Conservation (phyloP, 2,888 invertebrate genomes). For the Spodoptera exigua region DNA sequence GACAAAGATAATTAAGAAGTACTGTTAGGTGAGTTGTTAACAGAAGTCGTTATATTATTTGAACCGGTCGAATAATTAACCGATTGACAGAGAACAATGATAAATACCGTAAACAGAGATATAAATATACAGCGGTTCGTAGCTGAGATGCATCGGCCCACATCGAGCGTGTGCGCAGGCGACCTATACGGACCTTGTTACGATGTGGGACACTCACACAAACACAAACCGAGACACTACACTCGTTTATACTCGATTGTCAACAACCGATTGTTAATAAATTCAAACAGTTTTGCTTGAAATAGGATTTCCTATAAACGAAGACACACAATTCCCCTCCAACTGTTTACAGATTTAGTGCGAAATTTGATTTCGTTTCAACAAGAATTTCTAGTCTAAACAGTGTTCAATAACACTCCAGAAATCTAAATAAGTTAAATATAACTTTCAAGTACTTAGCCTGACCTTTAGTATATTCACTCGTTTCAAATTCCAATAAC, state of each 20-base stretch:
- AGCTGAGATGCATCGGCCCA: slow-evolving; percentile 62
- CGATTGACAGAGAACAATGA: slow-evolving; percentile 54
- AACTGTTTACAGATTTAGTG: slow-evolving; percentile 37
- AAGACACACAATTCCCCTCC: slow-evolving; percentile 28
- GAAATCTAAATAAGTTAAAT: slow-evolving; percentile 31
- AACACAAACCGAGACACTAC: slow-evolving; percentile 44
- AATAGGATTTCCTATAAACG: slow-evolving; percentile 42
- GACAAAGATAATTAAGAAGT: slow-evolving; percentile 35
- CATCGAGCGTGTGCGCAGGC: slow-evolving; percentile 59
- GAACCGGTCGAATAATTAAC: slow-evolving; percentile 47
- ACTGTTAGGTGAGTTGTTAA: slow-evolving; percentile 46
- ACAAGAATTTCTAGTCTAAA: slow-evolving; percentile 15
- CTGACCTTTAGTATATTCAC: slow-evolving; percentile 23
- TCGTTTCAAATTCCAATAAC: slow-evolving; percentile 33
- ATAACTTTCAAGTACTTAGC: slow-evolving; percentile 4
- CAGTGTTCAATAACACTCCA: slow-evolving; percentile 14
- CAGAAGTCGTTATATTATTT: slow-evolving; percentile 28
- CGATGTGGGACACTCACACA: slow-evolving; percentile 72
- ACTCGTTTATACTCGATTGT: slow-evolving; percentile 56
- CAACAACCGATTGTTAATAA: slow-evolving; percentile 50
- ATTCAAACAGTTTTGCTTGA: slow-evolving; percentile 27
- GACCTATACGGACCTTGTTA: slow-evolving; percentile 78
- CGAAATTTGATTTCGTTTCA: slow-evolving; percentile 15
- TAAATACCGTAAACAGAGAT: slow-evolving; percentile 43
- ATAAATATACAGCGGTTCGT: slow-evolving; percentile 40